Evolutionary conservation across 2,888 invertebrate genomes (phyloP), one percentile per base, ranked within the genome.

Genomic region (Physocephala rufipes): DNA sequence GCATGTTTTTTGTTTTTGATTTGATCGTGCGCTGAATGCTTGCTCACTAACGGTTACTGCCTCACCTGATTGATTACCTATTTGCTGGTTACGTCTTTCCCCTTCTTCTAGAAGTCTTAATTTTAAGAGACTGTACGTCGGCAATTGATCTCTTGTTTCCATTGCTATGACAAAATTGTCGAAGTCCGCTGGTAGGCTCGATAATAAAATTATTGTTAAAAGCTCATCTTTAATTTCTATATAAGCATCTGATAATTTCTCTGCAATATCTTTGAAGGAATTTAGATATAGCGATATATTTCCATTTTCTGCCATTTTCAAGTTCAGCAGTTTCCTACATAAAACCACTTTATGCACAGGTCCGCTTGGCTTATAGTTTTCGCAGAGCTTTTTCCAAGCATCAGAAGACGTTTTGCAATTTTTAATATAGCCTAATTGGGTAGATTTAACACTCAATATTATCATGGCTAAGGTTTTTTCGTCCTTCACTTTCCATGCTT

Each of bases 51-150:
- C 19, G 16, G 16, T 19, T 16, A n/a, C n/a, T 72, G 4, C 72
- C 63, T 43, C 19, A 55, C 53, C 53, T n/a, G n/a, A n/a, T n/a
- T n/a, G n/a, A n/a, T n/a, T n/a, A n/a, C n/a, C n/a, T n/a, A n/a
- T n/a, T 21, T 51, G 16, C 19, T 51, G 51, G 16, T 51, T 2
- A 51, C 51, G 71, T 36, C 66, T 58, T 30, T 59, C 36, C 7
- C 61, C 26, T 64, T 72, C 73, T 70, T 74, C 70, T 26, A 70
- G 15, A 62, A 74, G 66, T 64, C 70, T 74, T 21, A 63, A 63
- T 49, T 70, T 71, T 13, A 70, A 62, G 9, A 61, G 51, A 26
- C 49, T 63, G 58, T 45, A 74, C 21, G 45, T 62, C 3, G 67
- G 73, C 58, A 74, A 67, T 4, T 47, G 19, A 19, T 69, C 71